Conservation (phyloP, 23 tunicate species). For the Corella eumyota region DNA sequence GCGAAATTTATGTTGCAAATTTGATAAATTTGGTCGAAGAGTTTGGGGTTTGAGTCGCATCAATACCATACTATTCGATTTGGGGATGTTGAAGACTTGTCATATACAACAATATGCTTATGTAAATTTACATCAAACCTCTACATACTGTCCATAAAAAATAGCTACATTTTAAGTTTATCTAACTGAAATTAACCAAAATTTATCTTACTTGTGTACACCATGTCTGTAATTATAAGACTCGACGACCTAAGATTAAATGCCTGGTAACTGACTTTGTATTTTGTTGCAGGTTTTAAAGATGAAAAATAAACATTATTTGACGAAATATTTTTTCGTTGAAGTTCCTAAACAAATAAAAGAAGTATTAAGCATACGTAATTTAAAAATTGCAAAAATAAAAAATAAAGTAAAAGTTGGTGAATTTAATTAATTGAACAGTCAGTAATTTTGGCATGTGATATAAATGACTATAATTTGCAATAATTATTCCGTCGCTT, state of each 20-base stretch:
- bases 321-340: not conserved
- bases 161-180: not conserved
- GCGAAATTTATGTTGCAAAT: no score
- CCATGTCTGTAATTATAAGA: not conserved
- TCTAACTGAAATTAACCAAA: no score
- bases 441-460: no score
- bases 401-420: no score
- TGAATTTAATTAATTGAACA: no score
- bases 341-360: conserved; percentile 4
- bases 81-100: no score
- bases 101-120: no score
- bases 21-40: no score
- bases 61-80: no score
- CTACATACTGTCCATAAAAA: not conserved
- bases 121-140: not conserved
- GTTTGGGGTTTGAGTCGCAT: no score
- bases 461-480: no score
- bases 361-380: not conserved
- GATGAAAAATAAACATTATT: conserved; percentile 22
- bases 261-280: conserved; percentile 37
- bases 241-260: conserved; percentile 13
- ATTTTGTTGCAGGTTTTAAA: conserved; percentile 37
- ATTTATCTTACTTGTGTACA: conserved; percentile 17
- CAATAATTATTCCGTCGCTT: no score
- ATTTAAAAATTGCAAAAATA: not conserved